Percentiles rank a stretch among this genome's conserved stretches.
These are phyloP conservation scores for Drosophila multiciliata DNA, from an alignment of 2,888 invertebrate species.

Conservation along the genomic window DNA sequence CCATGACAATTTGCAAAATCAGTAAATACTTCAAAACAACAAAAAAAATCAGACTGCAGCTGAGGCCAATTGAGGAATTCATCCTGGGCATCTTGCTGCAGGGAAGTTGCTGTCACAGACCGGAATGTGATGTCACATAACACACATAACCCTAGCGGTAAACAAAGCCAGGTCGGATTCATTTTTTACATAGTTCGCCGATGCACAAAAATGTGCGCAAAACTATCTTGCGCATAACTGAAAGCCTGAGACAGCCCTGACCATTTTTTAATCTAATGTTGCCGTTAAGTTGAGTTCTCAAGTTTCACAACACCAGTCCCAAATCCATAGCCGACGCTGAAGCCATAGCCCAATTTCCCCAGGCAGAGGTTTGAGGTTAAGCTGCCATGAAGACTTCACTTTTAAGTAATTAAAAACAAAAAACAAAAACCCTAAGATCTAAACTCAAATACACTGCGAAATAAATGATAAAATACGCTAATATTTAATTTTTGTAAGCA, in stretches of 20 bases:
- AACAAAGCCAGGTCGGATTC: constrained; percentile 33
- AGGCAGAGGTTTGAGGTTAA: constrained; percentile 66
- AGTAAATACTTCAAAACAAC: constrained; percentile 36
- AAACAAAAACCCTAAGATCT: constrained; percentile 1
- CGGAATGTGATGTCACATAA: constrained; percentile 9
- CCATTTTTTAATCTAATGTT: constrained; percentile 77
- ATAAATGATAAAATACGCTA: background rate
- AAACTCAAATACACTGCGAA: constrained; percentile 30
- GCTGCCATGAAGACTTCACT: constrained; percentile 69
- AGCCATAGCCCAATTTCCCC: constrained; percentile 46
- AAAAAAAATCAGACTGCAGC: constrained; percentile 12
- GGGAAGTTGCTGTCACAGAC: constrained; percentile 29
- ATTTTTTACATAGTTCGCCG: constrained; percentile 53
- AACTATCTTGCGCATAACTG: constrained; percentile 67
- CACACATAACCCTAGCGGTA: constrained; percentile 9
- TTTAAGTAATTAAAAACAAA: constrained; percentile 72
- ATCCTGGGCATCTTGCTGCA: constrained; percentile 16
- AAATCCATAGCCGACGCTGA: constrained; percentile 23
- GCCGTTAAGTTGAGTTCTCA: constrained; percentile 40
- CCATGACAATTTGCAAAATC: constrained; percentile 72
- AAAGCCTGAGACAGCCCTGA: constrained; percentile 52
- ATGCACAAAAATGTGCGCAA: constrained; percentile 39
- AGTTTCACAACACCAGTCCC: constrained; percentile 49
- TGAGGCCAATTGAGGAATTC: constrained; percentile 19
- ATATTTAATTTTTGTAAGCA: too few species aligned